These are phyloP conservation scores for Piezodorus guildinii DNA, from an alignment of 1,140 invertebrate species.

Conservation along the genomic window DNA sequence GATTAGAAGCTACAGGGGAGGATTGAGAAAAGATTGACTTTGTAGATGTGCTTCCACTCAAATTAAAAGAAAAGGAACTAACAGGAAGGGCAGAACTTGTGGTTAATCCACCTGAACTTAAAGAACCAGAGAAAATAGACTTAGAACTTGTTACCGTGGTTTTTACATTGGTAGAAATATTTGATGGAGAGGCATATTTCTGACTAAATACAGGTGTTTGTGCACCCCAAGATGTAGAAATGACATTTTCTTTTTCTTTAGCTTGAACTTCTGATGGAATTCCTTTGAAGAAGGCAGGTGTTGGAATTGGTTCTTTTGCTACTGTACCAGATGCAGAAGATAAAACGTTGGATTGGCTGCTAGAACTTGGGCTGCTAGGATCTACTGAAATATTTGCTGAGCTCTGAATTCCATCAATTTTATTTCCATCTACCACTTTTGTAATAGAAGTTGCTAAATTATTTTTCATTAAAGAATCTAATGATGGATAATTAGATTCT, in stretches of 20 bases:
- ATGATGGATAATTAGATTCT: no score
- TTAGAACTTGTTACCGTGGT: not conserved
- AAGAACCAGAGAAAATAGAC: not conserved
- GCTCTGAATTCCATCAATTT: no score
- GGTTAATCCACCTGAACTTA: not conserved
- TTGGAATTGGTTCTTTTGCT: not conserved
- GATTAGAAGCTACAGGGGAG: not conserved
- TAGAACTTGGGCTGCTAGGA: no score
- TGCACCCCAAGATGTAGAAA: slow-evolving; percentile 4
- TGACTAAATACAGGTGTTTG: slow-evolving; percentile 9
- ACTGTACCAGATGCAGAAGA: not conserved
- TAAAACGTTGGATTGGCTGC: not conserved
- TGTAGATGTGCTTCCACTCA: not conserved
- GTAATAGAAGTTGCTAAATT: no score
- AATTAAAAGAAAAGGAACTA: not conserved
- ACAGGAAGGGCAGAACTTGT: not conserved
- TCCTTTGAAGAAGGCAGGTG: not conserved
- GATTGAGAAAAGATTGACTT: not conserved
- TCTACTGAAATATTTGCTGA: no score
- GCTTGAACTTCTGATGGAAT: not conserved
- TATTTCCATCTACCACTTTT: no score
- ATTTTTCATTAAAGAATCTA: no score
- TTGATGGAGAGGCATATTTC: not conserved
- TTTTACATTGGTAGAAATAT: not conserved
- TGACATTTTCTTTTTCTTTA: not conserved